phyloP scores from a whole-genome alignment of 1,140 invertebrate species.

The Lethrus apterus region DNA sequence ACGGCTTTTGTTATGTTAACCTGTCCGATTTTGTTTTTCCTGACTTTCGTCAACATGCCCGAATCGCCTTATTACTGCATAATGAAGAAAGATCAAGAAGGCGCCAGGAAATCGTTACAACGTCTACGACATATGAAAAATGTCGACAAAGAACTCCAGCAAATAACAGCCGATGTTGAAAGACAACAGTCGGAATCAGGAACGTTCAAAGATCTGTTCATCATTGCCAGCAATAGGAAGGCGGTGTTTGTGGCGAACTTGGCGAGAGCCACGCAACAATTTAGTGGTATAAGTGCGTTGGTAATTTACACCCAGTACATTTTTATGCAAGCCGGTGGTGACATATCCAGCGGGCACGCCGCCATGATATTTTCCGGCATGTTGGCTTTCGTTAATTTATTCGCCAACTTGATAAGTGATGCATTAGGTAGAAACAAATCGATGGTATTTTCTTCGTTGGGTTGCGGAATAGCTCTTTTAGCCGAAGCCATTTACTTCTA shows the following conservation, averaged over 20 bases:
- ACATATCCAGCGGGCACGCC: conserved; percentile 53
- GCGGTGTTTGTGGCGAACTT: conserved; percentile 50
- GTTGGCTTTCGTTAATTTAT: conserved; percentile 54
- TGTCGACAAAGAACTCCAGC: conserved; percentile 54
- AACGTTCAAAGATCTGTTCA: conserved; percentile 51
- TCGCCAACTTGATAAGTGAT: conserved; percentile 59
- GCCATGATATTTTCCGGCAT: conserved; percentile 47
- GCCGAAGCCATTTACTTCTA: conserved; percentile 53
- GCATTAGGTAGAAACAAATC: conserved; percentile 59
- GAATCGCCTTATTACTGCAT: conserved; percentile 71
- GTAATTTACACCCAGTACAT: conserved; percentile 55
- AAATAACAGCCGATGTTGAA: conserved; percentile 51
- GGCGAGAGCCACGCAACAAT: conserved; percentile 46
- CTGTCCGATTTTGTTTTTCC: conserved; percentile 46
- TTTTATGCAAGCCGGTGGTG: conserved; percentile 45
- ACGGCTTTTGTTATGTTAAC: conserved; percentile 7
- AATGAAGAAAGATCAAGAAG: conserved; percentile 47
- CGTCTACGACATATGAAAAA: conserved; percentile 50
- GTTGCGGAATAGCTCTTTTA: conserved; percentile 36
- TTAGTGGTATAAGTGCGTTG: conserved; percentile 54
- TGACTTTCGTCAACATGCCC: conserved; percentile 62
- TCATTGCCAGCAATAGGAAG: conserved; percentile 50
- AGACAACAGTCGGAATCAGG: conserved; percentile 40
- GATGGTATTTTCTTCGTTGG: conserved; percentile 50
- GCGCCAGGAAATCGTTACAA: conserved; percentile 54